Percentiles rank a stretch among this genome's conserved stretches.
These are phyloP conservation scores for Deilephila elpenor DNA, from an alignment of 2,888 invertebrate genomes.

Conservation along the genomic window DNA sequence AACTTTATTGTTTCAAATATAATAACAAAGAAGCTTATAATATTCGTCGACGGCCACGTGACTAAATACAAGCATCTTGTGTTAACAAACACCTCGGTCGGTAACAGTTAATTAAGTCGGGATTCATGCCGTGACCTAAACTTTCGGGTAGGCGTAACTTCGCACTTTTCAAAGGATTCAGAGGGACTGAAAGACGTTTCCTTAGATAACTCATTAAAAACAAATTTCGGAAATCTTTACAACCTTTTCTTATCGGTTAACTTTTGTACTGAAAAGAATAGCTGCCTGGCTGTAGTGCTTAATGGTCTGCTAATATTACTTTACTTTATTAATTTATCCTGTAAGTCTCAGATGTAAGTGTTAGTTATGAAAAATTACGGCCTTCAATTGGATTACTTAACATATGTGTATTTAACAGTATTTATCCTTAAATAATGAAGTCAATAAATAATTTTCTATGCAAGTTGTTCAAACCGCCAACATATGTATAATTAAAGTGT, in stretches of 20 bases:
- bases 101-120: constrained; percentile 65
- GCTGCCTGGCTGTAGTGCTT: background rate
- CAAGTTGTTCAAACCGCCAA: too few relatives aligned
- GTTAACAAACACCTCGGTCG: constrained; percentile 50
- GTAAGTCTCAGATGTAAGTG: too few relatives aligned
- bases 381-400: too few relatives aligned
- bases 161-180: constrained; percentile 64
- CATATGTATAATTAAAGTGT: too few relatives aligned
- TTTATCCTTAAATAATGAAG: too few relatives aligned
- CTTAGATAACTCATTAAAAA: constrained; percentile 67
- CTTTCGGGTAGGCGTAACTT: constrained; percentile 61
- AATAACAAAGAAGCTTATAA: background rate
- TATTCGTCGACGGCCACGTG: constrained; percentile 31
- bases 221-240: constrained; percentile 55
- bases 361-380: too few relatives aligned
- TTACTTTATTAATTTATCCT: background rate
- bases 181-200: constrained; percentile 57
- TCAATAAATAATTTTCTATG: too few relatives aligned
- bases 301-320: background rate
- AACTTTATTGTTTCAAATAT: background rate
- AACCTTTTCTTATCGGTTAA: constrained; percentile 18
- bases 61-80: constrained; percentile 45
- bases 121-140: constrained; percentile 65
- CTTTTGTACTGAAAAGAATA: constrained; percentile 9
- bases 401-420: too few relatives aligned